Base-by-base conservation (phyloP, 2,797 vertebrate species). In the Spondyliosoma cantharus region DNA sequence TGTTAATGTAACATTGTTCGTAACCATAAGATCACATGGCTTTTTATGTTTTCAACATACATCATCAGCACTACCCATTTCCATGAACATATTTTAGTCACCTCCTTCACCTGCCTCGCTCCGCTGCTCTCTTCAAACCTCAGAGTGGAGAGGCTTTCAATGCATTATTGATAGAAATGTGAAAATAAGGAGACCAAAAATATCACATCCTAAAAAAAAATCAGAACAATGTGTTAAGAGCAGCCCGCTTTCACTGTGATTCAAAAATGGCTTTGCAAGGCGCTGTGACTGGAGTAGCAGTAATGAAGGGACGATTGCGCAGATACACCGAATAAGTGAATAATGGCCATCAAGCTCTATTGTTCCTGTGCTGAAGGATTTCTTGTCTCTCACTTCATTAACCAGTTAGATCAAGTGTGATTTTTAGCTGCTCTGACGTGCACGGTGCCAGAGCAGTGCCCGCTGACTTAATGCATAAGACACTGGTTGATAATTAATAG, bases 371-470 rank as follows among this genome's bases (percentile, higher is more conserved):
- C 79, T 84, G 89, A 92, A 92, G 89, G 92, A 94, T 93, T 92
- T 90, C 78, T 89, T 92, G 89, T 93, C 87, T 66, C 91, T 93
- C 86, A 92, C 90, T 90, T 92, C 88, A 93, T 94, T 93, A 91
- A 93, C 90, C 75, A 68, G 86, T 86, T 83, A 87, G 86, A 93
- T 92, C 78, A 87, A 91, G 85, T 80, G 82, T 11, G 25, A 72
- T 86, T 79, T 90, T 83, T 72, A 71, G 58, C 49, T 78, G 80
- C 77, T 86, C 74, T 81, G 63, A 83, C 72, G 88, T 59, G 67
- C 79, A 68, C 57, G 20, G 46, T 3, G 65, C 24, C 71, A 64
- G 64, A 67, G 73, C 15, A 15, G 48, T 56, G 69, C 56, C 54
- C 5, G 9, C 64, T 59, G 71, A 19, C 50, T 77, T 49, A 48